Percentiles rank a stretch among this genome's conserved stretches.
These are phyloP conservation scores for Agapostemon virescens DNA, from an alignment of 2,888 invertebrate genomes.

Conservation along the genomic window DNA sequence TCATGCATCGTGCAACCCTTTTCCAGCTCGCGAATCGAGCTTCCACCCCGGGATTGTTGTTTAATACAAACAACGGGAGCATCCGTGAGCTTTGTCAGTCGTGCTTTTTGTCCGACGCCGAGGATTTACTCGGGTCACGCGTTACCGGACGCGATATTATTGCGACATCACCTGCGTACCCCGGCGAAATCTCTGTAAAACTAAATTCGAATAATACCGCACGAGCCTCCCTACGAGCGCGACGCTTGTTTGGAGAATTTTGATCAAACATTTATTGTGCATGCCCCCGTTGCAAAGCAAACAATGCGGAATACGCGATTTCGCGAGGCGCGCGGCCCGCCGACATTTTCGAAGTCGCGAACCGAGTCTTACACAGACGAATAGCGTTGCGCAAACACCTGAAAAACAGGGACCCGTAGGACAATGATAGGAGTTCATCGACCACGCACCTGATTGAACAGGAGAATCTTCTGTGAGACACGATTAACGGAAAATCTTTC, in stretches of 20 bases:
- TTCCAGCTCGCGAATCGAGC: slow-evolving; percentile 15
- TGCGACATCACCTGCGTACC: slow-evolving; percentile 23
- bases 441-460: background rate
- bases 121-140: slow-evolving; percentile 76
- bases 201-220: slow-evolving; percentile 44
- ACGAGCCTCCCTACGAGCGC: slow-evolving; percentile 10
- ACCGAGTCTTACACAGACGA: background rate
- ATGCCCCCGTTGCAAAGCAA: slow-evolving; percentile 35
- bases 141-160: slow-evolving; percentile 55
- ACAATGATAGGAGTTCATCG: background rate
- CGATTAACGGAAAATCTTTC: too few relatives aligned
- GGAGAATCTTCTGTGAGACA: too few relatives aligned
- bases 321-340: background rate
- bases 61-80: slow-evolving; percentile 74
- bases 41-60: slow-evolving; percentile 50
- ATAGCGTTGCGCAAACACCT: background rate
- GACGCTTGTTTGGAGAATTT: slow-evolving; percentile 47
- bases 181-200: slow-evolving; percentile 42
- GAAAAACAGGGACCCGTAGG: too few relatives aligned
- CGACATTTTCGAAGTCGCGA: background rate
- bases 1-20: slow-evolving; percentile 16
- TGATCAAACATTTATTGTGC: slow-evolving; percentile 49
- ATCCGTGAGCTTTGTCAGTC: slow-evolving; percentile 73
- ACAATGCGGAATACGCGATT: slow-evolving; percentile 25
- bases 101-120: slow-evolving; percentile 77